These are phyloP conservation scores for cattle (Bos taurus) DNA, from an alignment of 2,113 vertebrate genomes.

Conservation along the genomic window ARS-UCD2.0 NC_037335.1:20450001-20450500, in stretches of 20 bases:
- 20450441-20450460: background rate
- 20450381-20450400: background rate
- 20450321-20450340: background rate
- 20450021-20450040: background rate
- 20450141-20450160: background rate
- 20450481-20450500: background rate
- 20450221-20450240: background rate
- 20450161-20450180: background rate
- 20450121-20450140: background rate
- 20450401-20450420: background rate
- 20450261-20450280: background rate
- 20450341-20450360: background rate
- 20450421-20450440: background rate
- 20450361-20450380: background rate
- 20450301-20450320: background rate
- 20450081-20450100: background rate
- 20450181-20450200: background rate
- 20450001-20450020: background rate
- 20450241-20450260: background rate
- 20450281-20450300: background rate
- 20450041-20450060: background rate
- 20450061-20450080: background rate
- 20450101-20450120: background rate
- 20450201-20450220: background rate
- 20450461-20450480: slow-evolving; percentile 1